A percentile compares a stretch with the other conserved stretches of the same genome.
Evolutionary conservation across 2,113 vertebrate genomes (phyloP).

Genomic region (Thryonomys swinderianus): DNA sequence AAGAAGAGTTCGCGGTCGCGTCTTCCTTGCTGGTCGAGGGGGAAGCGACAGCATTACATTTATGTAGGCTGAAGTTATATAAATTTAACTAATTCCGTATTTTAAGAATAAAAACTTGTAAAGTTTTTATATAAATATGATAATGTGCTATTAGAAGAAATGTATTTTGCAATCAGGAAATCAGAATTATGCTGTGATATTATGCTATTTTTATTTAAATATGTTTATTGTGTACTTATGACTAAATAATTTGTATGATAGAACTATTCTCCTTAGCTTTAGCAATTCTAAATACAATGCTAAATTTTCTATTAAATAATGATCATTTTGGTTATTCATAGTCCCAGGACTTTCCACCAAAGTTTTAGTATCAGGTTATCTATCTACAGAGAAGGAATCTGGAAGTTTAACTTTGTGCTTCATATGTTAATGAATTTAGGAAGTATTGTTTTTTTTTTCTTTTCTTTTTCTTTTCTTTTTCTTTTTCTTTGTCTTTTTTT

Average conservation of each 20-base stretch:
- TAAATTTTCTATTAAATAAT: neutral
- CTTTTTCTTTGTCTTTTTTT: too few species aligned
- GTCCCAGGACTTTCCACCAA: neutral
- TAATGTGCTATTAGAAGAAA: neutral
- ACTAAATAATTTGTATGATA: neutral
- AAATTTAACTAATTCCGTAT: neutral
- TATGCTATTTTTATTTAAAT: neutral
- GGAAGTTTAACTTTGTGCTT: neutral
- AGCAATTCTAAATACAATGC: neutral
- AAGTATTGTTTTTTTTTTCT: too few species aligned
- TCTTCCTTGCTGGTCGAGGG: too few species aligned
- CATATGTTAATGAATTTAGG: neutral
- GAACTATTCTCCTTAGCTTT: neutral
- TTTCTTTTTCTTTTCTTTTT: too few species aligned
- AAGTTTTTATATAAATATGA: neutral
- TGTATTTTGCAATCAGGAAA: neutral
- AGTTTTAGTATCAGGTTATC: neutral
- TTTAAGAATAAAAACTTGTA: neutral
- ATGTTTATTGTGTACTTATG: neutral
- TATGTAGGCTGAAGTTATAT: neutral
- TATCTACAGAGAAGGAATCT: neutral
- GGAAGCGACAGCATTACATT: too few species aligned
- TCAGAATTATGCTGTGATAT: neutral
- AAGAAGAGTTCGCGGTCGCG: too few species aligned
- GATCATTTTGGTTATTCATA: neutral